These are phyloP conservation scores for Phrynocephalus guinanensis DNA, from an alignment of 2,797 vertebrate genomes.

Conservation along the genomic window DNA sequence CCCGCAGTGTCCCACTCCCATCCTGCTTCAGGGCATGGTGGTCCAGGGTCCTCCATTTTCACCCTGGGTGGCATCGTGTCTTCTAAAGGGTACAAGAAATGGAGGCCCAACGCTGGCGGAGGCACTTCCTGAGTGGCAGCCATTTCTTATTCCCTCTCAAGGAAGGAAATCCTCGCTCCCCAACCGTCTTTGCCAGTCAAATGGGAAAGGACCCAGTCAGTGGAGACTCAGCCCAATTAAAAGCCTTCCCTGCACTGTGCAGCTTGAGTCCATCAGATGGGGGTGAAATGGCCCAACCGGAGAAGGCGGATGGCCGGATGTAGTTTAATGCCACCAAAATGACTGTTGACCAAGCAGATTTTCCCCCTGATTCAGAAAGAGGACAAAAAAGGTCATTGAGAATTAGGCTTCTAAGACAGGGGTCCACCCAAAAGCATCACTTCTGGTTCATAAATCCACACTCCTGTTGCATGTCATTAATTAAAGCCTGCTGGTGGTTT, in stretches of 20 bases:
- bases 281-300: neutral
- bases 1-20: slow-evolving; percentile 39
- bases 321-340: neutral
- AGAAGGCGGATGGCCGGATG: neutral
- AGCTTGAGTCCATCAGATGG: neutral
- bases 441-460: neutral
- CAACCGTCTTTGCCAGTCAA: neutral
- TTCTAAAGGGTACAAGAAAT: slow-evolving; percentile 44
- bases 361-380: slow-evolving; percentile 11
- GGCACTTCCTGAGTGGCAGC: slow-evolving; percentile 46
- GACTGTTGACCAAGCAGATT: neutral
- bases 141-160: slow-evolving; percentile 12
- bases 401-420: neutral
- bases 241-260: neutral
- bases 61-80: slow-evolving; percentile 38
- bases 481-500: neutral
- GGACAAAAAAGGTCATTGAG: neutral
- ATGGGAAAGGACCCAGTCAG: neutral
- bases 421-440: neutral
- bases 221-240: neutral
- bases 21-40: slow-evolving; percentile 26
- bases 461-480: neutral
- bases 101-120: slow-evolving; percentile 41
- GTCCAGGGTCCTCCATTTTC: slow-evolving; percentile 44
- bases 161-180: neutral